phyloP scores from a whole-genome alignment of 2,797 vertebrate species.

The Xenops minutus region DNA sequence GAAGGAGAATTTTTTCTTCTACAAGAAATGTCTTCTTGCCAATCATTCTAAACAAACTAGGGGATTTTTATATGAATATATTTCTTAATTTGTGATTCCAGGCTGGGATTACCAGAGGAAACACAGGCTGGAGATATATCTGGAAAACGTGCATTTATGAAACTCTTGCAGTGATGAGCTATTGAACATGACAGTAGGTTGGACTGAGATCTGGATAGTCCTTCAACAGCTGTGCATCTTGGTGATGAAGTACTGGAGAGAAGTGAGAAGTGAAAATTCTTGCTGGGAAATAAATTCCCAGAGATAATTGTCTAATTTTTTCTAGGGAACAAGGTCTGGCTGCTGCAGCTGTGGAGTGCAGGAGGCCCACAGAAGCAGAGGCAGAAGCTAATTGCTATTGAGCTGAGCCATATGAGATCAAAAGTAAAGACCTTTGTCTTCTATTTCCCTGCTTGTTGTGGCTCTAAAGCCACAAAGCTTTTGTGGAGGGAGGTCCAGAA shows the following conservation, averaged over 20 bases:
- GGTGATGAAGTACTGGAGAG: conserved; percentile 59
- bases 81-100: conserved; percentile 11
- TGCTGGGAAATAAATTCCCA: conserved; percentile 63
- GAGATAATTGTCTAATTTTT: conserved; percentile 49
- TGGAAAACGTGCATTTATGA: neutral
- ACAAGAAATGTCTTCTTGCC: neutral
- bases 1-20: neutral
- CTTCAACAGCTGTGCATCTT: conserved; percentile 60
- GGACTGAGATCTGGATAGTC: conserved; percentile 59
- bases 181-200: conserved; percentile 60
- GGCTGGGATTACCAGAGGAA: conserved; percentile 26
- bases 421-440: neutral
- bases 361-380: conserved; percentile 58
- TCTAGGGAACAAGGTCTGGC: conserved; percentile 32
- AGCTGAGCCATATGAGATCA: neutral
- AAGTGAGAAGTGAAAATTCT: conserved; percentile 50
- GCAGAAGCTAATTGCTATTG: conserved; percentile 45
- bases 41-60: neutral
- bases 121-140: neutral
- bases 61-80: neutral
- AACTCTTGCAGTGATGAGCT: conserved; percentile 18
- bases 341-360: conserved; percentile 38
- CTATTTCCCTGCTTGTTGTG: neutral
- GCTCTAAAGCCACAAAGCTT: neutral
- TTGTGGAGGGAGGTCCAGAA: neutral